These are phyloP conservation scores for Oligia fasciuncula DNA, from an alignment of 2,888 invertebrate species.

Conservation along the genomic window DNA sequence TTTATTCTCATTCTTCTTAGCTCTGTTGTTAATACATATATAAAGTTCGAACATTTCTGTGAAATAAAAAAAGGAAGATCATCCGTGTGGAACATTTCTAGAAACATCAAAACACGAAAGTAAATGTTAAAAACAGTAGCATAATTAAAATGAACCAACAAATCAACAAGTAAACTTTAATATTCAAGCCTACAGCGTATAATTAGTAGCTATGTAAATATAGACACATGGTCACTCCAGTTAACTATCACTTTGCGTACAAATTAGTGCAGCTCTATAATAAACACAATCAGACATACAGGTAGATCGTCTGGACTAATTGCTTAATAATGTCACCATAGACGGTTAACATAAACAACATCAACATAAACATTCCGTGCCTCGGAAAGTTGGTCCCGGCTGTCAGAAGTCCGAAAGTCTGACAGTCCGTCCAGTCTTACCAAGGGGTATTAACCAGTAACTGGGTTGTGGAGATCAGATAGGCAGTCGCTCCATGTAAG, in stretches of 20 bases:
- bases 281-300: slow-evolving; percentile 45
- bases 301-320: slow-evolving; percentile 38
- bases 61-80: not conserved
- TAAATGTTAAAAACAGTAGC: not conserved
- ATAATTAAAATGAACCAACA: slow-evolving; percentile 14
- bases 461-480: no score
- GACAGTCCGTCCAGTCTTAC: no score
- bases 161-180: slow-evolving; percentile 44
- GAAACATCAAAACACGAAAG: not conserved
- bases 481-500: no score
- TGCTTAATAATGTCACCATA: slow-evolving; percentile 42
- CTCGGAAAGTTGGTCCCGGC: no score
- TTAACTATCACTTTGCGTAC: slow-evolving; percentile 17
- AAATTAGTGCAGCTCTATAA: slow-evolving; percentile 47
- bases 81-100: not conserved
- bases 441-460: no score
- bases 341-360: not conserved
- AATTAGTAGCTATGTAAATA: slow-evolving; percentile 31
- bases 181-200: slow-evolving; percentile 12
- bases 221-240: not conserved
- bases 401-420: no score
- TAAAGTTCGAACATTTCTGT: not conserved
- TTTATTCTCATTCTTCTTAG: not conserved
- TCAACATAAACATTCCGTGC: no score
- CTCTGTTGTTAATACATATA: not conserved